A percentile compares a stretch with the other conserved stretches of the same genome.
Conservation (phyloP, 37 sponge, comb jelly and placozoan genomes). For the Chondrilla cf. caribensis region DNA sequence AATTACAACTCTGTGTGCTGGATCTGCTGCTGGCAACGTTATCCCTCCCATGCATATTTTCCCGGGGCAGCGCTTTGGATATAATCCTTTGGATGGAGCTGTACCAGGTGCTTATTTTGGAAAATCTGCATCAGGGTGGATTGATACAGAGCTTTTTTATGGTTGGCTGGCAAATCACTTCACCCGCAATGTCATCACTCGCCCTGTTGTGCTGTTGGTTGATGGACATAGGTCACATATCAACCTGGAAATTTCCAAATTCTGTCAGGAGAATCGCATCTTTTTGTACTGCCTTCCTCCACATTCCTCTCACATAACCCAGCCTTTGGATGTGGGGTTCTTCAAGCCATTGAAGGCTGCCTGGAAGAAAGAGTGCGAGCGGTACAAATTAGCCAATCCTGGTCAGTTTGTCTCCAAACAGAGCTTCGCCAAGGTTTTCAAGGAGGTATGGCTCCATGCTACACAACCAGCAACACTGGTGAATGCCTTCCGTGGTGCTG, state of each 20-base stretch:
- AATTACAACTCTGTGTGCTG: conserved; percentile 26
- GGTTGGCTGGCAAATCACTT: too few relatives aligned
- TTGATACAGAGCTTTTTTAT: too few relatives aligned
- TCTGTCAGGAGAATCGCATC: conserved; percentile 10
- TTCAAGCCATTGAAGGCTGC: background rate
- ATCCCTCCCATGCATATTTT: conserved; percentile 36
- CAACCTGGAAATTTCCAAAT: background rate
- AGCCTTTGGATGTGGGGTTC: conserved; percentile 22
- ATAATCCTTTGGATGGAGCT: conserved; percentile 21
- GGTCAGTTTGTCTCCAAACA: background rate
- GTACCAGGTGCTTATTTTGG: conserved; percentile 27
- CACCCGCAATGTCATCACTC: too few relatives aligned
- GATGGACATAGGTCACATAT: too few relatives aligned
- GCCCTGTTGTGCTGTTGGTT: too few relatives aligned
- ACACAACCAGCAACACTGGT: background rate
- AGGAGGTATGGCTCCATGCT: conserved; percentile 3
- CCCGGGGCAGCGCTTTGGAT: conserved; percentile 11
- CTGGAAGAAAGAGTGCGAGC: background rate
- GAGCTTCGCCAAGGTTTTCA: background rate
- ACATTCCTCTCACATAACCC: conserved; percentile 22
- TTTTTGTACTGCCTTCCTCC: conserved; percentile 21
- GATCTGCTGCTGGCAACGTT: conserved; percentile 8
- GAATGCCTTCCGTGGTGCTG: conserved; percentile 1
- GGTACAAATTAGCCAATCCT: background rate
- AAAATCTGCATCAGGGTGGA: conserved; percentile 32